phyloP scores from a whole-genome alignment of 1,140 invertebrate genomes.

The Macrocentrus cingulum region DNA sequence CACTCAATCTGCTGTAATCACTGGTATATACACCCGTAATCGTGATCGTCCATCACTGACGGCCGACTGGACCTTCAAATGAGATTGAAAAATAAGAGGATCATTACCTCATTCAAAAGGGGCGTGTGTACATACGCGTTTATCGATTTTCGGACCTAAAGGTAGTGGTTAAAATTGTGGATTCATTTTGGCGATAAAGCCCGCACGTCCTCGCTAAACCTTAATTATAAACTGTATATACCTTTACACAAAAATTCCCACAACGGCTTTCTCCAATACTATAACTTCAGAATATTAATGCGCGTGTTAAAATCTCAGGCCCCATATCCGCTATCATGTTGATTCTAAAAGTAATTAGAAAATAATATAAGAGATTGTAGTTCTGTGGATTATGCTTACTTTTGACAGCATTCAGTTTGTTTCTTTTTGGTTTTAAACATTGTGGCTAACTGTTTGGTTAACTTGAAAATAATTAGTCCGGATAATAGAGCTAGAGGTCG shows the following conservation, averaged over 20 bases:
- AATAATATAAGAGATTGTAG: conserved; percentile 35
- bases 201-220: conserved; percentile 9
- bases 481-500: conserved; percentile 51
- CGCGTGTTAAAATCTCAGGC: neutral
- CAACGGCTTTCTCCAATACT: no score
- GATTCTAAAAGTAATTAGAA: conserved; percentile 44
- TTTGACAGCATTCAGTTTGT: conserved; percentile 37
- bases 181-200: conserved; percentile 29
- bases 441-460: conserved; percentile 54
- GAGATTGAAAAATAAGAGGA: conserved; percentile 3
- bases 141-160: conserved; percentile 27
- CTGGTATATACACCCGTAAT: no score
- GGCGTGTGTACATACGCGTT: neutral
- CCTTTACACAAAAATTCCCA: no score
- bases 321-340: neutral
- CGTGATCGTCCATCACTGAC: no score
- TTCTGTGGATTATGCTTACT: conserved; percentile 36
- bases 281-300: neutral
- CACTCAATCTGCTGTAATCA: no score
- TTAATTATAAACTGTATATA: conserved; percentile 22
- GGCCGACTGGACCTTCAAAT: no score
- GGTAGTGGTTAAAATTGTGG: conserved; percentile 24
- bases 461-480: conserved; percentile 58
- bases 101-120: neutral
- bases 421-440: conserved; percentile 49